These are phyloP conservation scores for Jaculus jaculus DNA, from an alignment of 2,113 vertebrate genomes.

Conservation along the genomic window DNA sequence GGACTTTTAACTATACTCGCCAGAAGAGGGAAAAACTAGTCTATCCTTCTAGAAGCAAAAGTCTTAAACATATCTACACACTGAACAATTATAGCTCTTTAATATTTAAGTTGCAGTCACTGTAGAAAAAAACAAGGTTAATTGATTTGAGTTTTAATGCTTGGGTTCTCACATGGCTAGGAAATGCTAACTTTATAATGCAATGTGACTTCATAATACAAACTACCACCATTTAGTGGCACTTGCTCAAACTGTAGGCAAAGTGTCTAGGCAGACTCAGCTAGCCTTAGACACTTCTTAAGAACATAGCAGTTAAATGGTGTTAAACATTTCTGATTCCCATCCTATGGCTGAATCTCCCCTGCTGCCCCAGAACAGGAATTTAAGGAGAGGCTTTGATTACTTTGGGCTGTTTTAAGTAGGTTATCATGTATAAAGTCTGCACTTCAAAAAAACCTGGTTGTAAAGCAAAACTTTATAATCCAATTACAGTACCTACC, in stretches of 20 bases:
- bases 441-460: neutral
- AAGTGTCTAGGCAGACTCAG: neutral
- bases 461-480: conserved; percentile 2
- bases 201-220: neutral
- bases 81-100: neutral
- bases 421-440: neutral
- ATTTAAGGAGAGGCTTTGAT: neutral
- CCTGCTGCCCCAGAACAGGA: neutral
- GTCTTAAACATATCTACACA: neutral
- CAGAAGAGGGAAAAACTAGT: neutral
- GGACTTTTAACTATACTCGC: neutral
- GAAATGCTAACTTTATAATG: neutral
- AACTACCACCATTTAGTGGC: neutral
- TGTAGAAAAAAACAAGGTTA: neutral
- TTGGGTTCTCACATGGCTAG: neutral
- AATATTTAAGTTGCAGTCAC: conserved; percentile 2
- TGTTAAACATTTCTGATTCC: neutral
- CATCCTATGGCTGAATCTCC: neutral
- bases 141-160: neutral
- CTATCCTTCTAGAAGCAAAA: neutral
- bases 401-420: neutral
- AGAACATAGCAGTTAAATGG: neutral
- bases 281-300: neutral
- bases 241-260: conserved; percentile 12
- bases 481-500: neutral